Percentiles rank a stretch among this genome's conserved stretches.
phyloP scores from a whole-genome alignment of 1,140 invertebrate genomes.

The Pteromalus puparum region DNA sequence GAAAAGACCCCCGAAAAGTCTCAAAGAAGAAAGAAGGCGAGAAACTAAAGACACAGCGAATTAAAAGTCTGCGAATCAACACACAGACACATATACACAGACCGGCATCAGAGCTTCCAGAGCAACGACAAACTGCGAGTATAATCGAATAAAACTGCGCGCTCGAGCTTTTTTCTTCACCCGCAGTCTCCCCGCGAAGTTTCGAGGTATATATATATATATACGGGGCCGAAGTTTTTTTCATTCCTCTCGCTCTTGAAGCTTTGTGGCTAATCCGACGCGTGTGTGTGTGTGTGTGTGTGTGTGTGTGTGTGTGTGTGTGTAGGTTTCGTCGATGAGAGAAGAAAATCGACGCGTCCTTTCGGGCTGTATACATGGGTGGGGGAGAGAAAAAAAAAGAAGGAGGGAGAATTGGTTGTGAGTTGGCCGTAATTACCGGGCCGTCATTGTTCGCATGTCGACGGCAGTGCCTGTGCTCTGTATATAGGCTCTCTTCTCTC shows the following conservation, averaged over 20 bases:
- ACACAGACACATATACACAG: neutral
- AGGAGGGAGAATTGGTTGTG: neutral
- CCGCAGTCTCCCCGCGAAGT: neutral
- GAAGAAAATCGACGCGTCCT: constrained; percentile 23
- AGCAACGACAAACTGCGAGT: neutral
- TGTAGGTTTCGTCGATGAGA: neutral
- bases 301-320: neutral
- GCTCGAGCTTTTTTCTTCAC: neutral
- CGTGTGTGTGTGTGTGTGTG: neutral
- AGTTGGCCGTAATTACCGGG: constrained; percentile 21
- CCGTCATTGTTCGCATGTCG: constrained; percentile 33
- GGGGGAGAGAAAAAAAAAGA: neutral
- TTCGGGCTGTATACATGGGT: neutral
- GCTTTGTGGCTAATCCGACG: neutral
- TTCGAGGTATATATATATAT: neutral
- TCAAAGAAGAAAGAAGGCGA: neutral
- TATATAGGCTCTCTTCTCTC: neutral
- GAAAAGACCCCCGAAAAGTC: neutral
- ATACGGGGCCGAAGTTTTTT: constrained; percentile 8
- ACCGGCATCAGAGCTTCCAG: neutral
- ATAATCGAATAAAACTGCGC: constrained; percentile 24
- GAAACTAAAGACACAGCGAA: neutral
- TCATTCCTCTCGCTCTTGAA: constrained; percentile 6
- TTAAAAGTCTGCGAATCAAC: constrained; percentile 8
- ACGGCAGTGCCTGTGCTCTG: neutral